These are phyloP conservation scores for Telmatherina bonti DNA, from an alignment of 2,797 vertebrate species.

Conservation along the genomic window DNA sequence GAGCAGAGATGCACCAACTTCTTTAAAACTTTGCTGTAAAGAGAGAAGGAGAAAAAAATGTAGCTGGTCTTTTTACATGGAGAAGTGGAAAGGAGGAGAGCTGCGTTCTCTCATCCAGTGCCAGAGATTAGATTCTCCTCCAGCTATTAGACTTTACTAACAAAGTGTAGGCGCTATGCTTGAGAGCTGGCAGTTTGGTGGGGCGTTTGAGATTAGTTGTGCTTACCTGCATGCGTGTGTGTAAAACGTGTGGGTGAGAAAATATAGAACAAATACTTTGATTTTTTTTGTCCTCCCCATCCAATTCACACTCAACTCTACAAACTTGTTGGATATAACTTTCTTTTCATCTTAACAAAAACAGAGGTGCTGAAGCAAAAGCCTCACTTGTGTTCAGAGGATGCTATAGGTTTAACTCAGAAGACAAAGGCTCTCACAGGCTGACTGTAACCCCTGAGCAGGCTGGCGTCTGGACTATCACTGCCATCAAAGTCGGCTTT, in stretches of 20 bases:
- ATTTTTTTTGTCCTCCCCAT: constrained; percentile 44
- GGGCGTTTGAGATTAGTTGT: too few relatives aligned
- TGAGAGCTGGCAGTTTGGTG: constrained; percentile 34
- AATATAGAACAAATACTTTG: constrained; percentile 36
- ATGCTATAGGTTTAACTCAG: constrained; percentile 73
- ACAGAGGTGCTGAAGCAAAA: constrained; percentile 37
- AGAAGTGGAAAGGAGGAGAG: constrained; percentile 55
- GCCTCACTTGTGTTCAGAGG: constrained; percentile 17
- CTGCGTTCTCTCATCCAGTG: constrained; percentile 80
- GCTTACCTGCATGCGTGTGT: too few relatives aligned
- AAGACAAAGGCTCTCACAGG: constrained; percentile 79
- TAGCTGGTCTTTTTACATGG: constrained; percentile 69
- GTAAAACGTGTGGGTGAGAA: constrained; percentile 29
- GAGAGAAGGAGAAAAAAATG: constrained; percentile 35
- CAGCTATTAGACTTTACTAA: constrained; percentile 86
- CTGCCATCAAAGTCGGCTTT: constrained; percentile 85
- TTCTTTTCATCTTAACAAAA: constrained; percentile 39
- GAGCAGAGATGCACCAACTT: constrained; percentile 81
- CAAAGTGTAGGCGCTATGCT: constrained; percentile 62
- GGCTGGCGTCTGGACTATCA: constrained; percentile 86
- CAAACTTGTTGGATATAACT: constrained; percentile 8
- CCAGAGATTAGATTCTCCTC: constrained; percentile 85
- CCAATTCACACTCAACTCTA: constrained; percentile 16
- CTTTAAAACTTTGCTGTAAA: constrained; percentile 67
- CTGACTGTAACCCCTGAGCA: constrained; percentile 77